Percentiles rank a stretch among this genome's conserved stretches.
phyloP scores from a whole-genome alignment of 2,888 invertebrate species.

The Sicus ferrugineus region DNA sequence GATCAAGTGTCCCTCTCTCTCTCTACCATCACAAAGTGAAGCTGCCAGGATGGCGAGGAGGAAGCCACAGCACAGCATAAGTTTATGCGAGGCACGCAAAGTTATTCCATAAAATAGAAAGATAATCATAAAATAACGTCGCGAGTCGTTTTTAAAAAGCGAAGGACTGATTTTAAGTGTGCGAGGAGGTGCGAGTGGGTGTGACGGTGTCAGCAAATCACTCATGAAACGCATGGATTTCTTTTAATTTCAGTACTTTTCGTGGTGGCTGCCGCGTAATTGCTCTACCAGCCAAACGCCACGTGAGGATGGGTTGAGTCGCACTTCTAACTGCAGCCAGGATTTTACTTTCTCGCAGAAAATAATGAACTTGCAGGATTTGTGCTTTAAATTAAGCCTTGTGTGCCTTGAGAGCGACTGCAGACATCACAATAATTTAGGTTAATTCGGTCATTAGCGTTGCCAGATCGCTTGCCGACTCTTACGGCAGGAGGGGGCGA shows the following conservation, averaged over 20 bases:
- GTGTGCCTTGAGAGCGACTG: not conserved
- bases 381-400: not conserved
- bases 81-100: slow-evolving; percentile 42
- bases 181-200: not conserved
- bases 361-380: not conserved
- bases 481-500: too few relatives aligned
- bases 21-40: too few relatives aligned
- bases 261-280: not conserved
- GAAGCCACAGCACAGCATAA: too few relatives aligned
- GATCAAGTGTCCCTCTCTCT: too few relatives aligned
- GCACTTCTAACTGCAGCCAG: not conserved
- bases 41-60: too few relatives aligned
- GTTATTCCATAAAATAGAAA: slow-evolving; percentile 36
- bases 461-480: not conserved
- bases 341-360: not conserved
- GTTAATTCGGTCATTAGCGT: not conserved
- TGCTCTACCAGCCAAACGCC: not conserved
- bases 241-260: not conserved
- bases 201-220: not conserved
- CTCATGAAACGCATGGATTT: not conserved
- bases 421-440: not conserved
- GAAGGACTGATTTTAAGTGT: too few relatives aligned
- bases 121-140: slow-evolving; percentile 29
- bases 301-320: slow-evolving; percentile 5
- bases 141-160: slow-evolving; percentile 5